Percentiles rank a stretch among this genome's conserved stretches.
Evolutionary conservation across 2,113 vertebrate species (phyloP).

Genomic region (Hippopotamus amphibius): DNA sequence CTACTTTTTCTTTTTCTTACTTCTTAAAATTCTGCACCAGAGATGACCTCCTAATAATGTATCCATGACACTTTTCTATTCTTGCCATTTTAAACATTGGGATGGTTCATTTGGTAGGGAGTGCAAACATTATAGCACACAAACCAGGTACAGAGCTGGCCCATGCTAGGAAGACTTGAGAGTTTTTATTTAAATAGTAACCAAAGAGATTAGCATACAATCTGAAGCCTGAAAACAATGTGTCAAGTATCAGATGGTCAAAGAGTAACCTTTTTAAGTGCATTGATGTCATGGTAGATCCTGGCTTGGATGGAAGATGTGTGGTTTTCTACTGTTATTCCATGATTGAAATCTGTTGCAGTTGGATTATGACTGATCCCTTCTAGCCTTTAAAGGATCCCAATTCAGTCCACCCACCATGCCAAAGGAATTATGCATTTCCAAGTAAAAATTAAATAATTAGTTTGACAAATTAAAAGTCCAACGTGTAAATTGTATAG

Average conservation of each 20-base stretch:
- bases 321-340: neutral
- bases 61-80: neutral
- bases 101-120: neutral
- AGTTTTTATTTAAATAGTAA: conserved; percentile 27
- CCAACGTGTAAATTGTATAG: neutral
- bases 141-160: neutral
- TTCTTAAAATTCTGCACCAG: neutral
- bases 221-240: neutral
- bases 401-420: neutral
- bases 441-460: conserved; percentile 46
- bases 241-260: neutral
- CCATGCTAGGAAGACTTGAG: neutral
- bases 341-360: neutral
- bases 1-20: conserved; percentile 1
- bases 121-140: neutral
- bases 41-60: neutral
- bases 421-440: neutral
- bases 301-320: neutral
- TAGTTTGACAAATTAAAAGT: neutral
- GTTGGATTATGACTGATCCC: neutral
- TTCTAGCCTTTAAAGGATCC: neutral
- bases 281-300: neutral
- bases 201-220: neutral
- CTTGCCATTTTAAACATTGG: neutral
- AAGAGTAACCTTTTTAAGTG: neutral